These are phyloP conservation scores for Euspilapteryx auroguttella DNA, from an alignment of 2,888 invertebrate genomes.

Conservation along the genomic window DNA sequence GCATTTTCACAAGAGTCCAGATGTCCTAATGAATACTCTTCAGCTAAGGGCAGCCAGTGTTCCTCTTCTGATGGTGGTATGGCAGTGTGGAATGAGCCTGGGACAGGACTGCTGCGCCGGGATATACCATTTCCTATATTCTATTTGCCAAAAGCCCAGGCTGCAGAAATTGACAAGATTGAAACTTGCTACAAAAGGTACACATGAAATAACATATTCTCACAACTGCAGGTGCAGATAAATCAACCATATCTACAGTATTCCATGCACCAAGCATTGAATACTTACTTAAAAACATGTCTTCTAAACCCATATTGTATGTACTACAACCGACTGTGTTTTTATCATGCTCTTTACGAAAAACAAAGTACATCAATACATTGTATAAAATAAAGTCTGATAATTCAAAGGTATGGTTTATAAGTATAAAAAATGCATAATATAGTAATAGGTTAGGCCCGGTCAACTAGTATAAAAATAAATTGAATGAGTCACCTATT, in stretches of 20 bases:
- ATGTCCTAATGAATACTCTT: conserved; percentile 81
- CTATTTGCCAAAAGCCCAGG: conserved; percentile 58
- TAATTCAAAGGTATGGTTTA: too few species aligned
- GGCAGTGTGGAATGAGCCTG: conserved; percentile 84
- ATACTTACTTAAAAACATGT: background rate
- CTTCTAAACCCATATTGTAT: conserved; percentile 1
- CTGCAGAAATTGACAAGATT: conserved; percentile 62
- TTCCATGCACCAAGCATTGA: too few species aligned
- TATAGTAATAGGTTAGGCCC: too few species aligned
- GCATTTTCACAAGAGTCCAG: conserved; percentile 66
- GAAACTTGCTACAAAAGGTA: conserved; percentile 61
- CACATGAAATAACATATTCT: too few species aligned
- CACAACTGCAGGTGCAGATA: too few species aligned
- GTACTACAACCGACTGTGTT: conserved; percentile 14
- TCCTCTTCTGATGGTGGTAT: conserved; percentile 46
- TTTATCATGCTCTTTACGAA: too few species aligned
- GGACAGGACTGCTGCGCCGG: conserved; percentile 73
- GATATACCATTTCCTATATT: conserved; percentile 91
- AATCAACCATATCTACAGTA: too few species aligned
- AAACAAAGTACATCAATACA: too few species aligned
- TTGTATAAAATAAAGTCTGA: too few species aligned
- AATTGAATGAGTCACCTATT: too few species aligned
- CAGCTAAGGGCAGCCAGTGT: conserved; percentile 35
- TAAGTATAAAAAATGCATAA: too few species aligned
- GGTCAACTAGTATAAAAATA: too few species aligned